Evolutionary conservation across 2,888 invertebrate species (phyloP), one percentile per base, ranked within the genome.

Genomic region (Drosophila dives): DNA sequence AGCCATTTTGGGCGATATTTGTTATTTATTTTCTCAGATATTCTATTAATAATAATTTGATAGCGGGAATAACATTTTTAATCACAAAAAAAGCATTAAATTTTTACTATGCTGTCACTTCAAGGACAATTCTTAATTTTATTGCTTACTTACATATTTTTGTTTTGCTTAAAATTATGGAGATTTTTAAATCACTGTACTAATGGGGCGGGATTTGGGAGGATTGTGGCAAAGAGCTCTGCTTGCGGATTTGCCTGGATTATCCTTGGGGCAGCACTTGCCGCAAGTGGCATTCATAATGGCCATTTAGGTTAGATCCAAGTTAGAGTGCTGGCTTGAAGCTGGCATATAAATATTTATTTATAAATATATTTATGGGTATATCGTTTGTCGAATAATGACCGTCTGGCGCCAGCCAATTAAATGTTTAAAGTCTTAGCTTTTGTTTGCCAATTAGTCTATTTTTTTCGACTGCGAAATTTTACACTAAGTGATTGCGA

Each of bases 341-440:
- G 51, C 42, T 75, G 34, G 48, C 36, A 55, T 60, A 77, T 54
- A 60, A 32, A 60, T 60, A 60, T 29, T 26, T 56, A 36, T n/a
- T 40, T 59, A 23, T 38, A n/a, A 32, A 54, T 34, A 29, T 17
- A 42, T 42, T 20, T 20, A 42, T 23, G 45, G 20, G 53, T 50
- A n/a, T 15, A 20, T 55, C 34, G n/a, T 56, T 23, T 45, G 7
- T 42, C 60, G 61, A 69, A 55, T 75, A 69, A 75, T 70, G 68
- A 86, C 55, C 66, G 84, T 75, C 77, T 86, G 84, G 84, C 84
- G 84, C 89, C 84, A 67, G 45, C 59, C 87, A 85, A 85, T 85
- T 74, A 85, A 77, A 80, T 74, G 58, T 56, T 84, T 72, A 63
- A 72, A 73, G 45, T 82, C 72, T 74, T 58, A 63, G 42, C 58